Evolutionary conservation across 2,113 vertebrate genomes (phyloP), one percentile per base, ranked within the genome.

Genomic region (Cariama cristata): DNA sequence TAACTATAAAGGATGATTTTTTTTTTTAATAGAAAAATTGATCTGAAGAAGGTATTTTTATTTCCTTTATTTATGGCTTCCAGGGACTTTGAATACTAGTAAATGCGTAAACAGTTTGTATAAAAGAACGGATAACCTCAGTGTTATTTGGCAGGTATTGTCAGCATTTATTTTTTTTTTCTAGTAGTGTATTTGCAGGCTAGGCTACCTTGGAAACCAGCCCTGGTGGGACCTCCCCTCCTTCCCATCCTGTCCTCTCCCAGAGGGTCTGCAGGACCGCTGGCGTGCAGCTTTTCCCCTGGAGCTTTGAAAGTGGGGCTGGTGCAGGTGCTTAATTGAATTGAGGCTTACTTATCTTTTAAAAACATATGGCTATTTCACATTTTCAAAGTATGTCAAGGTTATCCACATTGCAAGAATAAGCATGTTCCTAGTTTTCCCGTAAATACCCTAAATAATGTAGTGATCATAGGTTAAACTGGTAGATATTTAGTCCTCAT

Each of bases 401-500:
- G 20, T 24, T 62, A 17, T 22, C 47, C 53, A 3, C 30, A 1
- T 17, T 33, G 18, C n/a, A 12, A 32, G 53, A n/a, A 8, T 69
- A 35, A 81, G 5, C 26, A 9, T 1, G 1, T 22, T 47, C 30
- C 79, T 67, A 38, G 5, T 42, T 71, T 68, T 77, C 59, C 74
- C 3, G 1, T 28, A 17, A 47, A 27, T 27, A 12, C 30, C 50
- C 50, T 20, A 12, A 38, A 5, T 7, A 4, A 21, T 5, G 14
- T 40, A 55, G 16, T 12, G 15, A 18, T 4, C 47, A 5, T 16
- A 15, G 32, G 44, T 59, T 32, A 18, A 53, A 16, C 24, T 12
- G 9, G 15, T 27, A n/a, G 56, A 16, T 52, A 3, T 50, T 64
- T 53, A 42, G 1, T 16, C 32, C 60, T 69, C 0, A 0, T 1